Evolutionary conservation across 1,140 invertebrate genomes (phyloP).

Genomic region (Asobara japonica): DNA sequence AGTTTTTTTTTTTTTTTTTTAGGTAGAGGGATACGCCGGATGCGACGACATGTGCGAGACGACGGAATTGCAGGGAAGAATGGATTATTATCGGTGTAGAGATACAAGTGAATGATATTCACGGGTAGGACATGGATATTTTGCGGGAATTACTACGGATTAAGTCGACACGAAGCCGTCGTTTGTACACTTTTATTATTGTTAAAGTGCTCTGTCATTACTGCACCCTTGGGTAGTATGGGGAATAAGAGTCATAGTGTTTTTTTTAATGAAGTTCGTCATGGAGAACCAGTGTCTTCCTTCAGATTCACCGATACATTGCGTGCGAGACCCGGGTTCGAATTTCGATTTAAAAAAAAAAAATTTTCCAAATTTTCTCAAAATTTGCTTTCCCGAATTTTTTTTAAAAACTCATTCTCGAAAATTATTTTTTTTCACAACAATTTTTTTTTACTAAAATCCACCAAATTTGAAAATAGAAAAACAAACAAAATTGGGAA

Average conservation of each 20-base stretch:
- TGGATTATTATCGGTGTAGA: constrained; percentile 57
- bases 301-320: no score
- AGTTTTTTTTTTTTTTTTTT: background rate
- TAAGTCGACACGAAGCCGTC: constrained; percentile 17
- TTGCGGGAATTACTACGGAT: constrained; percentile 34
- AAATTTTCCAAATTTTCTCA: no score
- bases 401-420: no score
- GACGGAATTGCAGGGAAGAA: constrained; percentile 57
- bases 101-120: constrained; percentile 60
- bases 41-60: constrained; percentile 61
- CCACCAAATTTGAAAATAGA: background rate
- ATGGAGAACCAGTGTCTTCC: no score
- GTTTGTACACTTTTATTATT: constrained; percentile 21
- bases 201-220: background rate
- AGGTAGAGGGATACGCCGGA: background rate
- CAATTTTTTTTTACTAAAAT: no score
- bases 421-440: no score
- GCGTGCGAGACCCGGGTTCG: no score
- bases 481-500: background rate
- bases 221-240: background rate
- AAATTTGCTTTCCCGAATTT: no score
- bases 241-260: background rate
- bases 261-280: no score
- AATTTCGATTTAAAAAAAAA: no score
- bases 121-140: constrained; percentile 57